Base-by-base conservation (phyloP, 2,797 vertebrate genomes). In the Myotis daubentonii region DNA sequence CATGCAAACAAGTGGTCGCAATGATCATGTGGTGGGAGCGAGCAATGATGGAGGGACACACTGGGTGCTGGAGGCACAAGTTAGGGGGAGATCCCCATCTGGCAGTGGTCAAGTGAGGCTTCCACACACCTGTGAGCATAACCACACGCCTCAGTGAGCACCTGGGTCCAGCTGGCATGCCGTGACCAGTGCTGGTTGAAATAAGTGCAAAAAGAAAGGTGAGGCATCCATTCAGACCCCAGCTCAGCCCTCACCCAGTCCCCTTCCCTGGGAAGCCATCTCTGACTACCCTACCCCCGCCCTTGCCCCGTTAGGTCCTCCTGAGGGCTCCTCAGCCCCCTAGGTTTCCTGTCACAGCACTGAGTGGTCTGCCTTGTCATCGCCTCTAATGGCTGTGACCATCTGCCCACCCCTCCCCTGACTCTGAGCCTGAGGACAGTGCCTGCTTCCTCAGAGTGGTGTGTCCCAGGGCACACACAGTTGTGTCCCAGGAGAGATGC, bases 1-100 rank as follows among this genome's bases (percentile, higher is more conserved):
- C 53, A 1, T 10, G 11, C 41, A 65, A 33, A 71, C 33, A 11
- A 68, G 41, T 23, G 25, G 15, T 33, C 57, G 2, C 23, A 20
- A 23, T 19, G 36, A 28, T 12, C 19, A 5, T 0, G 2, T 16
- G n/a, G 49, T 15, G 23, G 80, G 51, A 9, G 13, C 0, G 7
- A 10, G n/a, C 9, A 13, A 4, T 1, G 9, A 23, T 10, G 49
- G 1, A 0, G 15, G n/a, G 23, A 71, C 36, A 23, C 38, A 62
- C 33, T 9, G 68, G 30, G 60, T 2, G 55, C 66, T 38, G 5
- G 12, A 16, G 68, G 62, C n/a, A 0, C 22, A 41, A 55, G 36
- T 7, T 1, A 2, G 6, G 36, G 30, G 6, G 3, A 10, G 20
- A 16, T 15, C 28, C 36, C 23, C 25, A 8, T 25, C 74, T 28